Evolutionary conservation across 2,888 invertebrate species (phyloP).

Genomic region (Andrena praecox): DNA sequence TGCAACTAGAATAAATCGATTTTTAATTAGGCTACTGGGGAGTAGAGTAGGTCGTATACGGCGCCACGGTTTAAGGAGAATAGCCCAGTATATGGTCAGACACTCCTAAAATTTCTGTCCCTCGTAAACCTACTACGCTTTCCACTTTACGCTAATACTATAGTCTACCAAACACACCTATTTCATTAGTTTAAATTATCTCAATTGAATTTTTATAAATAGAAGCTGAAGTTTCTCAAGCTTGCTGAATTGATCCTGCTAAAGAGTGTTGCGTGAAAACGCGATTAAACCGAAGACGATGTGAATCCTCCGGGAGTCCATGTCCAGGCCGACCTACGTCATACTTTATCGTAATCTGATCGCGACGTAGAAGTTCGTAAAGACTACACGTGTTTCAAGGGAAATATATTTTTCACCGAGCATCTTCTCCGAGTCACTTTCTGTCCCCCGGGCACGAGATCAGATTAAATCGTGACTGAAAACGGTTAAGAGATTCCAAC

Average conservation of each 20-base stretch:
- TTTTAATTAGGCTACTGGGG: not conserved
- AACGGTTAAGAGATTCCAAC: not conserved
- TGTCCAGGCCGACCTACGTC: not conserved
- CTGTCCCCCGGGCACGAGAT: no score
- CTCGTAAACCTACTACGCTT: not conserved
- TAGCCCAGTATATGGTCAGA: not conserved
- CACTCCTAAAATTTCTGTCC: not conserved
- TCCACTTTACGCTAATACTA: not conserved
- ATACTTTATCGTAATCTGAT: constrained; percentile 7
- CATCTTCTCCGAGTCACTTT: no score
- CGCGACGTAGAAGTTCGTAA: not conserved
- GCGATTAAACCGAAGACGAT: not conserved
- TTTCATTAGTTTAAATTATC: not conserved
- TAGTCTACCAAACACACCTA: not conserved
- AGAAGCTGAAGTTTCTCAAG: not conserved
- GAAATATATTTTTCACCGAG: not conserved
- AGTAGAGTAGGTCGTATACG: not conserved
- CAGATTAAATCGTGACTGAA: no score
- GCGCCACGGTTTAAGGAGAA: not conserved
- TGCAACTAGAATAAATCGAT: no score
- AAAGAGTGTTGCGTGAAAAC: not conserved
- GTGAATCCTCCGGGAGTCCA: not conserved
- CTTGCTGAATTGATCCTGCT: not conserved
- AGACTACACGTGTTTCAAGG: not conserved
- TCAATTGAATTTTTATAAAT: not conserved